These are phyloP conservation scores for Pentamera pediparva DNA, from an alignment of 53 echinoderm and acorn worm genomes.

Conservation along the genomic window DNA sequence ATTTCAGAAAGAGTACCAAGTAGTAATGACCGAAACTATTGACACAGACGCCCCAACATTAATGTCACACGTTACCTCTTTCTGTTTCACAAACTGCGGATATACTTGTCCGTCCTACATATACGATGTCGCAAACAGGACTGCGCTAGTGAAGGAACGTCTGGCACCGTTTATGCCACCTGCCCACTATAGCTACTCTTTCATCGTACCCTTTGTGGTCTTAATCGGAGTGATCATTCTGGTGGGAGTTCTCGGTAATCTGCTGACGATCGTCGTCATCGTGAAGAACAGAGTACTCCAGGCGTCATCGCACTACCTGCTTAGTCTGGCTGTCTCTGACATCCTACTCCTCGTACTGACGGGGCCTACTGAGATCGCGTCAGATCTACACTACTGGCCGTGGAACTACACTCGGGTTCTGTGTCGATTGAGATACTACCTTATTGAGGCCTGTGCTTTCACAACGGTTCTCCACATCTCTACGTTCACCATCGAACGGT, in stretches of 20 bases:
- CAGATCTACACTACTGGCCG: conserved; percentile 68
- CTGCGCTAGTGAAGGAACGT: conserved; percentile 11
- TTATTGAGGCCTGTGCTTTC: conserved; percentile 88
- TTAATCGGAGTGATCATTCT: conserved; percentile 51
- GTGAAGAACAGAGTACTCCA: conserved; percentile 76
- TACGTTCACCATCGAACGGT: conserved; percentile 58
- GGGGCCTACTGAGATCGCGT: conserved; percentile 75
- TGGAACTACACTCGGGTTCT: conserved; percentile 79
- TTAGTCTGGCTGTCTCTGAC: conserved; percentile 88
- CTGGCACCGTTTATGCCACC: conserved; percentile 41
- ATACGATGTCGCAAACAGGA: conserved; percentile 17
- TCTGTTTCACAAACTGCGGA: neutral
- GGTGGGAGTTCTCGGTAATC: conserved; percentile 75
- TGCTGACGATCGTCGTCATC: conserved; percentile 84
- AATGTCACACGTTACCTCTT: neutral
- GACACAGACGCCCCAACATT: no score
- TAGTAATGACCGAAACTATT: no score
- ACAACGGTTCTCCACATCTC: conserved; percentile 69
- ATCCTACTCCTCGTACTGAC: conserved; percentile 74
- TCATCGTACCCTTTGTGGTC: conserved; percentile 63
- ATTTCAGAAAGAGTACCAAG: no score
- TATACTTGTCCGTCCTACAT: conserved; percentile 38
- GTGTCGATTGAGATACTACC: conserved; percentile 69
- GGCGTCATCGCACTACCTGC: conserved; percentile 78
- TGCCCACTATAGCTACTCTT: conserved; percentile 34